These are phyloP conservation scores for Ctenomys sociabilis DNA, from an alignment of 2,113 vertebrate species.

Conservation along the genomic window DNA sequence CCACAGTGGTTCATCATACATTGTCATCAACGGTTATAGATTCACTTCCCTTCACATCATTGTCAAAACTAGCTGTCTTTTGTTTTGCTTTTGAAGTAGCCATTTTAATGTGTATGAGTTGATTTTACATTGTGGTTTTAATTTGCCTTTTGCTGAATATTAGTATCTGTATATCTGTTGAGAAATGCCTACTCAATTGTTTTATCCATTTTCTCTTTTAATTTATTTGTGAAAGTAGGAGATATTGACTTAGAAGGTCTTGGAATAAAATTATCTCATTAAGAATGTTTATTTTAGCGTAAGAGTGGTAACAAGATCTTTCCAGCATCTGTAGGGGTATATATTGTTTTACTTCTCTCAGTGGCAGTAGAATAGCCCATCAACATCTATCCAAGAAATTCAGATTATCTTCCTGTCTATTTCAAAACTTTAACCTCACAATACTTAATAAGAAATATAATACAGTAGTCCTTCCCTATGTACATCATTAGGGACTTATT, in stretches of 20 bases:
- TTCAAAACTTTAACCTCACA: conserved; percentile 29
- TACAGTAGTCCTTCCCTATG: conserved; percentile 6
- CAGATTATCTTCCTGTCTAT: conserved; percentile 32
- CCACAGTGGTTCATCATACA: background rate
- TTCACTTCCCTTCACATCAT: background rate
- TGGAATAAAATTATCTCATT: background rate
- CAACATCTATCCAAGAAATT: conserved; percentile 43
- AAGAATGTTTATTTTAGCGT: conserved; percentile 46
- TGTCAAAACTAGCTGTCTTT: background rate
- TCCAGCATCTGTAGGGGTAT: background rate
- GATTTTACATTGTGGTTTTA: background rate
- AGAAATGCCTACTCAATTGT: background rate
- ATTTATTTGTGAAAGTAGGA: conserved; percentile 19
- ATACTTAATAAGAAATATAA: conserved; percentile 66
- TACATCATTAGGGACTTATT: conserved; percentile 53
- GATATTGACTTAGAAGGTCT: background rate
- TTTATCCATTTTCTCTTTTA: conserved; percentile 19
- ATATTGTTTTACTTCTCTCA: conserved; percentile 41
- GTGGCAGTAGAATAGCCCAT: background rate
- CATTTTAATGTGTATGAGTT: background rate
- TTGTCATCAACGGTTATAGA: background rate
- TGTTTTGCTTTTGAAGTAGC: background rate
- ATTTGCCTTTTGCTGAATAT: background rate
- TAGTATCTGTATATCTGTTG: background rate
- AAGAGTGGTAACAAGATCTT: conserved; percentile 3